phyloP scores from a whole-genome alignment of 2,113 vertebrate genomes.

The Campylomormyrus numenius region DNA sequence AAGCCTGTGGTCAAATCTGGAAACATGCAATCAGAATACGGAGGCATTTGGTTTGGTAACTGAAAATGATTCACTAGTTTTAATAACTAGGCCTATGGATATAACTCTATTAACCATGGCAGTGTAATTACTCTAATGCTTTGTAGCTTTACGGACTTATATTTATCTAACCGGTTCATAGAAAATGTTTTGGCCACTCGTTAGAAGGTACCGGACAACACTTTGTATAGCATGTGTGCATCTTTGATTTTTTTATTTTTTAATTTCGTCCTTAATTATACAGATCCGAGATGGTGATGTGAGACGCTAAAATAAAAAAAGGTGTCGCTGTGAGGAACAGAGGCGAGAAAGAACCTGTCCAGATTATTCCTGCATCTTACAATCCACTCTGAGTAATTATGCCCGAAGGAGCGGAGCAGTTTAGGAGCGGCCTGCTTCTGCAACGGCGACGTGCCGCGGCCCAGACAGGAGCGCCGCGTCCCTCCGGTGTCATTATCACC shows the following conservation, averaged over 20 bases:
- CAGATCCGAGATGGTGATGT: background rate
- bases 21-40: background rate
- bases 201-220: background rate
- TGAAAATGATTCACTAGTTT: background rate
- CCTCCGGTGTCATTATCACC: background rate
- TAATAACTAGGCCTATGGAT: background rate
- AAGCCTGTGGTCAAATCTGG: background rate
- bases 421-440: background rate
- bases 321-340: background rate
- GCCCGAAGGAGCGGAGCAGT: background rate
- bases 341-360: conserved; percentile 1
- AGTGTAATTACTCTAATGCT: background rate
- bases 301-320: background rate
- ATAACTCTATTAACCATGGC: background rate
- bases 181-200: background rate
- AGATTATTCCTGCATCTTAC: background rate
- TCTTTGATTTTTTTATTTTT: background rate
- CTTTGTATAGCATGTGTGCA: background rate
- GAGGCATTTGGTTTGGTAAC: background rate
- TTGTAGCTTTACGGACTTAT: background rate
- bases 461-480: background rate
- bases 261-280: background rate
- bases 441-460: background rate
- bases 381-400: background rate
- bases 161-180: background rate